Evolutionary conservation across 2,113 vertebrate genomes (phyloP), one percentile per base, ranked within the genome.

Genomic region (Vulpes ferrilata): DNA sequence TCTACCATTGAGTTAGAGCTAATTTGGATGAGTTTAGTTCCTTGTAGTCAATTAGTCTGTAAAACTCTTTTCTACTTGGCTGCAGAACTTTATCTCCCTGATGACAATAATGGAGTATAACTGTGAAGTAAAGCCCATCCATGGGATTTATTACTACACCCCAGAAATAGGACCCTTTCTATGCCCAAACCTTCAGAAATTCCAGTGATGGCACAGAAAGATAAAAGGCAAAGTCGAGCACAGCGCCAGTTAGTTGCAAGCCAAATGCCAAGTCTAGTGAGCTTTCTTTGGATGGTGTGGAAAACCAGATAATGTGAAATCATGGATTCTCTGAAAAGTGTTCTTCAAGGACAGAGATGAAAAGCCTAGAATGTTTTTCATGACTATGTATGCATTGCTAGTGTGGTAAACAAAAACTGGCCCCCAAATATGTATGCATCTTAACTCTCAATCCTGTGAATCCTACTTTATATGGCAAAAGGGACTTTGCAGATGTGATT

Each of bases 1-100:
- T n/a, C 57, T 53, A 71, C 2, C 57, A 6, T 81, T 38, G 35
- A 69, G 25, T 67, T 90, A 13, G 2, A 90, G 51, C 23, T 51
- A 15, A 53, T 59, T 69, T 86, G 82, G 30, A 9, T 53, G 48
- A 86, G 12, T 64, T 82, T 86, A 67, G 32, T 86, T 82, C n/a
- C n/a, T 76, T 62, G 27, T 4, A 62, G 62, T 20, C 86, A 69
- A 43, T 35, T 81, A n/a, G 17, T 65, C 51, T n/a, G 48, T 84
- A 81, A 93, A 83, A 90, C 64, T 95, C 19, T 48, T 78, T 90
- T 71, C 67, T 51, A 53, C n/a, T 82, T 82, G 10, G 23, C 87
- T 93, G 38, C 43, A 57, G 16, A 93, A 6, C 4, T 2, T 51
- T 71, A 65, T 19, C 84, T 92, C 55, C 65, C 25, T 48, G 17